phyloP scores from a whole-genome alignment of 2,797 vertebrate genomes.

The Rhincodon typus region DNA sequence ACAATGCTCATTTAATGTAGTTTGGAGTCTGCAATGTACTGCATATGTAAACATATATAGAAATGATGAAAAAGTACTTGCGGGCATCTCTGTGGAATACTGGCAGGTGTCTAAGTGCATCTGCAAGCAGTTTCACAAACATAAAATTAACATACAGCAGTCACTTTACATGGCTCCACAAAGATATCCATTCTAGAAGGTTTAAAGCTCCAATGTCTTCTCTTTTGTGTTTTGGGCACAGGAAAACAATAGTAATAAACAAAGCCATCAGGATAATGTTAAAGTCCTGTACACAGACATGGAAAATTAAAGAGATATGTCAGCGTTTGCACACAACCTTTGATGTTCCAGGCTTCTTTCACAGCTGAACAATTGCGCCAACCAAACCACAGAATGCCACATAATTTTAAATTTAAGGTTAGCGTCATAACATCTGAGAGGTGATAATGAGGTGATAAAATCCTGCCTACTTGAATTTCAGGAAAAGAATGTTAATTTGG shows the following conservation, averaged over 20 bases:
- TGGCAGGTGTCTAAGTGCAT: conserved; percentile 29
- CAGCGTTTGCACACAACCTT: background rate
- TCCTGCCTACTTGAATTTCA: background rate
- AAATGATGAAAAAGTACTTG: conserved; percentile 32
- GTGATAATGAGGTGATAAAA: background rate
- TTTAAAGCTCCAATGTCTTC: background rate
- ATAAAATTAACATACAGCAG: conserved; percentile 24
- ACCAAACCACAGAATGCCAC: background rate
- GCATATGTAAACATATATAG: conserved; percentile 31
- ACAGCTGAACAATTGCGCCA: background rate
- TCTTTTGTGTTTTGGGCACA: background rate
- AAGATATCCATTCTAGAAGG: background rate
- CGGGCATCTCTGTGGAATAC: conserved; percentile 21
- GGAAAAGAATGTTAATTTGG: background rate
- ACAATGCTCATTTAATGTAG: conserved; percentile 29
- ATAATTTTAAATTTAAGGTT: background rate
- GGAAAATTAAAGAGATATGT: background rate
- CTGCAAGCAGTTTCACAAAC: conserved; percentile 10
- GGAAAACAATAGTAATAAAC: background rate
- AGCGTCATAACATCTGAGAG: background rate
- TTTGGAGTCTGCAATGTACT: background rate
- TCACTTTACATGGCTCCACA: background rate
- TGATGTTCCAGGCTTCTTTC: background rate
- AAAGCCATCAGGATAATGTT: background rate
- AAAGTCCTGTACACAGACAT: background rate